Evolutionary conservation across 1,140 invertebrate species (phyloP), one percentile per base, ranked within the genome.

Genomic region (Triops longicaudatus): DNA sequence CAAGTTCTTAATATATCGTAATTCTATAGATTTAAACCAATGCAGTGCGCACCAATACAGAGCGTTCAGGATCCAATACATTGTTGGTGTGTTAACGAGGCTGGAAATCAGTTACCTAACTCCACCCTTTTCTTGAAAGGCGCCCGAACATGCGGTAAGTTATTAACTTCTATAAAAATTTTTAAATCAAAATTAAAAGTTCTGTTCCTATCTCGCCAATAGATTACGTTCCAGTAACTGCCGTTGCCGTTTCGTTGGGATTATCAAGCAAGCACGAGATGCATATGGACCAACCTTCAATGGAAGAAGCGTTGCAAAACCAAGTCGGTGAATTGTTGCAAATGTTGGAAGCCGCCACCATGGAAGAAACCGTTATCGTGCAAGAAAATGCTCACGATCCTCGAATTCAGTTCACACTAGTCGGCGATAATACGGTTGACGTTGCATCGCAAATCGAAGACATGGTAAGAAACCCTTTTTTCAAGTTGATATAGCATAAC

Each of bases 81-180:
- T 37, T 95, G 93, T 82, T 94, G 92, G 92, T 95, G 93, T 83
- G 92, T 94, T 3, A 92, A 95, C 83, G 91, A 92, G 78, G 91
- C 92, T 1, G 93, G 93, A 11, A 93, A 93, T 84, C 90, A 92
- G 79, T 82, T 92, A 1, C 85, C 88, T 78, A 84, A 88, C 27
- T 87, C 88, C 2, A 85, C 88, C 80, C 86, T 89, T 42, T 90
- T 93, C 83, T 83, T 86, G 76, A 88, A 86, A 82, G 90, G 88
- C 72, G 85, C 87, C 43, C 86, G 84, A 75, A 84, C 86, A 44
- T 90, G 89, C 81, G 81, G 88, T 89, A 77, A 44, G 76, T 63
- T n/a, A 5, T 63, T 63, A 9, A 22, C 22, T 63, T 63, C 5
- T 63, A 17, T 17, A 6, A 17, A 7, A 63, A 4, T 37, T 4